Evolutionary conservation across 2,113 vertebrate species (phyloP).

Genomic region (Girardinichthys multiradiatus): DNA sequence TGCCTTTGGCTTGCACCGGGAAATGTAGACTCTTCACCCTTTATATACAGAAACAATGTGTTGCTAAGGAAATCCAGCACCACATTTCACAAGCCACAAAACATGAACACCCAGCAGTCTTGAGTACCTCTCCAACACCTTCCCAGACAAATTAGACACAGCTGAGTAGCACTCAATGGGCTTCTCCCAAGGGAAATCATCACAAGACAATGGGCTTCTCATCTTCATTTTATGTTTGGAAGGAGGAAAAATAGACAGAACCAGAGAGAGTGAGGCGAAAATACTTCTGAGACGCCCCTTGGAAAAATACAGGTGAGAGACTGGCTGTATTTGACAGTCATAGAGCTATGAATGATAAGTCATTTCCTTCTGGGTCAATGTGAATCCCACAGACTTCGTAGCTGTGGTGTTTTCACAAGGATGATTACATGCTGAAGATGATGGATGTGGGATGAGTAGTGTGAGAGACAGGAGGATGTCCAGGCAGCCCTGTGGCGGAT

Average conservation of each 20-base stretch:
- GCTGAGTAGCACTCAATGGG: slow-evolving; percentile 71
- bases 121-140: slow-evolving; percentile 71
- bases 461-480: slow-evolving; percentile 67
- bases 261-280: slow-evolving; percentile 4
- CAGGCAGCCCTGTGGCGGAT: slow-evolving; percentile 56
- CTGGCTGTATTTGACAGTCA: slow-evolving; percentile 53
- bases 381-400: slow-evolving; percentile 62
- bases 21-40: slow-evolving; percentile 31
- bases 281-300: slow-evolving; percentile 43
- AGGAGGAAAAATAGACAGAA: slow-evolving; percentile 29
- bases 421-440: slow-evolving; percentile 79
- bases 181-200: slow-evolving; percentile 78
- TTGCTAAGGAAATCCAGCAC: slow-evolving; percentile 30
- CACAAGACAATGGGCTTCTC: slow-evolving; percentile 69
- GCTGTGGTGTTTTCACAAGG: slow-evolving; percentile 62
- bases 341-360: slow-evolving; percentile 77
- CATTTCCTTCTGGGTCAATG: slow-evolving; percentile 65
- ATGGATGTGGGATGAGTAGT: slow-evolving; percentile 71
- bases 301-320: slow-evolving; percentile 42
- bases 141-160: slow-evolving; percentile 80
- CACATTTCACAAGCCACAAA: slow-evolving; percentile 71
- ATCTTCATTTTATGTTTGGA: slow-evolving; percentile 71
- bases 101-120: slow-evolving; percentile 66
- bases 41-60: slow-evolving; percentile 49
- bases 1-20: slow-evolving; percentile 16